Conservation (phyloP, 2,888 invertebrate genomes). For the Patella ulyssiponensis region DNA sequence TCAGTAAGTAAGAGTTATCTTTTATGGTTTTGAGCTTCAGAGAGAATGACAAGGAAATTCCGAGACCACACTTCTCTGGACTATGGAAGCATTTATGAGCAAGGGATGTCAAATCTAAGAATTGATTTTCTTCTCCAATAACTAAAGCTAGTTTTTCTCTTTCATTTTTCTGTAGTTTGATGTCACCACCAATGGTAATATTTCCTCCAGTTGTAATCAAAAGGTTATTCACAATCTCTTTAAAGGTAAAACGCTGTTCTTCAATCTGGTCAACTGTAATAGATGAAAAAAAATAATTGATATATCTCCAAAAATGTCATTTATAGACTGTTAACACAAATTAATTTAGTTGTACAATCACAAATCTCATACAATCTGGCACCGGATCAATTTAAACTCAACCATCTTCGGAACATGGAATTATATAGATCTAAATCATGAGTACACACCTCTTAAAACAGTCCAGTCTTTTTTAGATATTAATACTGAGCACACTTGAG, state of each 20-base stretch:
- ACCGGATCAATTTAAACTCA: no score
- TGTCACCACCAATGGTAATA: conserved; percentile 14
- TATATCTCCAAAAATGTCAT: no score
- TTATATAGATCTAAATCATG: no score
- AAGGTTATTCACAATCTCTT: conserved; percentile 19
- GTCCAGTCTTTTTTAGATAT: conserved; percentile 42
- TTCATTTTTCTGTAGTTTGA: conserved; percentile 25
- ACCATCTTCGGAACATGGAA: no score
- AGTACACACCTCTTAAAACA: conserved; percentile 37
- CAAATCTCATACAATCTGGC: no score
- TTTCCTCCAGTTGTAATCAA: conserved; percentile 30
- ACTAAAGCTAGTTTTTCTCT: conserved; percentile 17
- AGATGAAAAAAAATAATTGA: neutral
- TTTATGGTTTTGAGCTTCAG: conserved; percentile 35
- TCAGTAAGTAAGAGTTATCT: conserved; percentile 41
- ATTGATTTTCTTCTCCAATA: neutral
- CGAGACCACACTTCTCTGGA: conserved; percentile 41
- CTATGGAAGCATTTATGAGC: conserved; percentile 36
- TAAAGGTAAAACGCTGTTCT: conserved; percentile 29
- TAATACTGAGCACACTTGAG: conserved; percentile 37
- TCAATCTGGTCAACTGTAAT: conserved; percentile 33
- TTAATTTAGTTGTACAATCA: no score
- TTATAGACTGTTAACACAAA: no score
- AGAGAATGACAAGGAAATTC: conserved; percentile 40
- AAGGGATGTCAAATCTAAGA: conserved; percentile 16